These are phyloP conservation scores for Cyclura pinguis DNA, from an alignment of 2,797 vertebrate species.

Conservation along the genomic window DNA sequence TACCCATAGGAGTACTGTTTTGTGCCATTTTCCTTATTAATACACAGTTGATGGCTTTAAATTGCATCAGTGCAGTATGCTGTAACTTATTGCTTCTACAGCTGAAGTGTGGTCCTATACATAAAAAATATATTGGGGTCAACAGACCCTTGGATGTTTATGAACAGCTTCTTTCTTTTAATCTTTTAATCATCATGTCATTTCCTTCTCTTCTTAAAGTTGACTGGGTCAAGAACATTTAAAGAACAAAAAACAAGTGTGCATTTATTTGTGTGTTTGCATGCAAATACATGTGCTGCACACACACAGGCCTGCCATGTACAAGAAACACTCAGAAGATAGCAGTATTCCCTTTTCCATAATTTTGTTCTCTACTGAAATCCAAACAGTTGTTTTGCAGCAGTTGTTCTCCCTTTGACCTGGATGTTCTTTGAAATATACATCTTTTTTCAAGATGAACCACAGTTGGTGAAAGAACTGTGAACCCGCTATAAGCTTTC, in stretches of 20 bases:
- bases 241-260: not conserved
- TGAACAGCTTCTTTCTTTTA: not conserved
- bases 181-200: not conserved
- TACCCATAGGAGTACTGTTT: not conserved
- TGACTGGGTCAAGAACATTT: not conserved
- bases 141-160: not conserved
- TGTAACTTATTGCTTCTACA: not conserved
- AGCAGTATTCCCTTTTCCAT: not conserved
- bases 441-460: slow-evolving; percentile 54
- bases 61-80: too few relatives aligned
- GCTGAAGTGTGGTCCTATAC: not conserved
- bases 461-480: slow-evolving; percentile 45
- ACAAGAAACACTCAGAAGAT: not conserved
- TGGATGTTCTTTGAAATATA: slow-evolving; percentile 53
- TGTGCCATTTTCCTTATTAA: not conserved
- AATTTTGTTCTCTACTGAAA: slow-evolving; percentile 8
- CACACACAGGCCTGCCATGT: not conserved
- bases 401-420: slow-evolving; percentile 53
- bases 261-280: not conserved
- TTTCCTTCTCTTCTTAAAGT: not conserved
- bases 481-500: slow-evolving; percentile 45
- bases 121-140: not conserved
- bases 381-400: slow-evolving; percentile 39
- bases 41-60: not conserved
- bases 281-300: not conserved